These are phyloP conservation scores for Trichomycterus rosablanca DNA, from an alignment of 2,113 vertebrate species.

Conservation along the genomic window DNA sequence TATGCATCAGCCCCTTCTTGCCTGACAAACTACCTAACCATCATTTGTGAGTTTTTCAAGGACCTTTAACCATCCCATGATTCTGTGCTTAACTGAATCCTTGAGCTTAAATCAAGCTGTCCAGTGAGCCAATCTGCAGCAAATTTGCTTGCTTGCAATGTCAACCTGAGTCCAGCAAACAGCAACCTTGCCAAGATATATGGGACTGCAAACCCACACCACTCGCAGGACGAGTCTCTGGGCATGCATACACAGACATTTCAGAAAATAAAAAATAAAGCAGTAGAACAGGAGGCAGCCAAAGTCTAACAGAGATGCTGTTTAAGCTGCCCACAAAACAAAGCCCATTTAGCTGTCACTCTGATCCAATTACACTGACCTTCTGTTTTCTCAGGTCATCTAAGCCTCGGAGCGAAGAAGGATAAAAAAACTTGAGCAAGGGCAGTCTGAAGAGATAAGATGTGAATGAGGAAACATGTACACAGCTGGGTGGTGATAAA, in stretches of 20 bases:
- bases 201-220: conserved; percentile 24
- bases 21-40: too few relatives aligned
- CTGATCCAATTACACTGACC: conserved; percentile 60
- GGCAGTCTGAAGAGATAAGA: conserved; percentile 56
- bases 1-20: too few relatives aligned
- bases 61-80: too few relatives aligned
- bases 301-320: conserved; percentile 21
- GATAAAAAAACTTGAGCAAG: conserved; percentile 53
- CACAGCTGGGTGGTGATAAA: conserved; percentile 37
- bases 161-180: conserved; percentile 53
- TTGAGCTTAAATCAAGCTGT: conserved; percentile 54
- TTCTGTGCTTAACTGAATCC: conserved; percentile 46
- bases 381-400: conserved; percentile 65
- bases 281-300: conserved; percentile 32
- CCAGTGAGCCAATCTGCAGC: conserved; percentile 41
- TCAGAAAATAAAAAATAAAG: background rate
- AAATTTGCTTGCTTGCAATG: conserved; percentile 54
- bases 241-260: conserved; percentile 6
- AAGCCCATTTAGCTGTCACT: conserved; percentile 53
- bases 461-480: conserved; percentile 14
- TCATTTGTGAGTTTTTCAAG: too few relatives aligned
- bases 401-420: conserved; percentile 41
- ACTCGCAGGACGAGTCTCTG: conserved; percentile 29
- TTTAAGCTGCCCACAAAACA: conserved; percentile 48
- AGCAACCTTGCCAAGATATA: conserved; percentile 45